These are phyloP conservation scores for Steinernema scapterisci DNA, from an alignment of 2,888 invertebrate species.

Conservation along the genomic window DNA sequence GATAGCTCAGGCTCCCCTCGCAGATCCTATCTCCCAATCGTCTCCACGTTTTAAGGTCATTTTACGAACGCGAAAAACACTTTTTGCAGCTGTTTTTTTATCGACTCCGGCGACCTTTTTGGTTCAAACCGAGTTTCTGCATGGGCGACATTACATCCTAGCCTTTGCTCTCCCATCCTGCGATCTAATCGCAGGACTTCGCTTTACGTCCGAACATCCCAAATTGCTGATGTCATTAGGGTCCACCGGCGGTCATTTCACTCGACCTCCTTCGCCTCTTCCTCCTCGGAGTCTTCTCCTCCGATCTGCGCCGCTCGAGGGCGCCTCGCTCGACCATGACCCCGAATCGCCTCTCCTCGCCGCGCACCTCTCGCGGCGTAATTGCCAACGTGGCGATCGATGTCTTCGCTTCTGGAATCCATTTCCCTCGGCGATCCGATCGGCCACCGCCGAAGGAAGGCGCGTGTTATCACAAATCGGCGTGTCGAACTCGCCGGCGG, in stretches of 20 bases:
- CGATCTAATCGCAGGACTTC: not conserved
- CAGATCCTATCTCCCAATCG: not conserved
- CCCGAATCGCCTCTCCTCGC: constrained; percentile 12
- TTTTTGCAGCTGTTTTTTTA: too few relatives aligned
- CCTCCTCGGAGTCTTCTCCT: constrained; percentile 4
- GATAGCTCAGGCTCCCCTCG: not conserved
- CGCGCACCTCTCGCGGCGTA: constrained; percentile 18
- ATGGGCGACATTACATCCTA: not conserved
- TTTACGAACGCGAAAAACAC: not conserved
- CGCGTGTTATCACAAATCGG: constrained; percentile 16
- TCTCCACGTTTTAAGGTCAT: not conserved
- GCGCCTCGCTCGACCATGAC: constrained; percentile 26
- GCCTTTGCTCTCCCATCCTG: not conserved
- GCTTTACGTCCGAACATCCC: too few relatives aligned
- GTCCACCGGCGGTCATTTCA: not conserved
- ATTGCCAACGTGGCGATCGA: constrained; percentile 31
- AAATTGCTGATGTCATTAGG: too few relatives aligned
- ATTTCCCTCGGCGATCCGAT: not conserved
- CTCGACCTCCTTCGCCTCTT: constrained; percentile 21
- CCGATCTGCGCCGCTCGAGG: constrained; percentile 4
- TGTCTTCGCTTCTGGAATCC: constrained; percentile 21
- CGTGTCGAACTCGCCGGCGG: not conserved
- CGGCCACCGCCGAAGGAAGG: too few relatives aligned
- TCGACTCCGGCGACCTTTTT: too few relatives aligned
- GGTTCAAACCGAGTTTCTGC: not conserved